Evolutionary conservation across 2,797 vertebrate species (phyloP), one percentile per base, ranked within the genome.

Genomic region (Lateolabrax maculatus): DNA sequence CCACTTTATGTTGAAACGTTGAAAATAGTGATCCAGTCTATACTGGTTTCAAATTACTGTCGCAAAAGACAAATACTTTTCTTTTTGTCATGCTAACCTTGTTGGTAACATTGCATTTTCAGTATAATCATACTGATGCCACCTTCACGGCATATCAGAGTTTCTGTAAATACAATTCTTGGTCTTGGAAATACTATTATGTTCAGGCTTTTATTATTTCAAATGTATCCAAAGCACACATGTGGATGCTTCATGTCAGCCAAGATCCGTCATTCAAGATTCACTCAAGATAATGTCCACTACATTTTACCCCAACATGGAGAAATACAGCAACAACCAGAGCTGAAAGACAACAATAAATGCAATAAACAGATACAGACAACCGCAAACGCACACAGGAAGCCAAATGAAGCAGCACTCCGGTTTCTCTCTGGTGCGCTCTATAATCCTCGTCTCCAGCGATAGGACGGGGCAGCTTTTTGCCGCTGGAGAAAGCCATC

Each of bases 401-500:
- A 27, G 5, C 34, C 43, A 63, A 60, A 73, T 52, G 25, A 53
- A 79, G 78, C n/a, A 57, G 49, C 72, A 36, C 55, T 75, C 56
- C 19, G 43, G 39, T 72, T 53, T 57, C 56, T 51, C 41, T 43
- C 19, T 31, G 37, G 44, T 84, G 69, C 13, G 63, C 71, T 58
- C 63, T 37, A 49, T 79, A 86, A 84, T 81, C 64, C 57, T 44
- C 63, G 72, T 60, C 52, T 69, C 21, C 77, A 37, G 75, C 62
- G 74, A 68, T 29, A 63, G 57, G 71, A 78, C 65, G 55, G 60
- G 67, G 74, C 70, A 52, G 53, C 19, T 37, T 79, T 65, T 62
- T 60, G 76, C 81, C 74, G 2, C 76, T n/a, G 76, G 80, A 80
- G 60, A 60, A 80, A 76, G 70, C n/a, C 76, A 70, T 87, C 80